Conservation (phyloP, 1,140 invertebrate genomes). For the Myzus persicae region DNA sequence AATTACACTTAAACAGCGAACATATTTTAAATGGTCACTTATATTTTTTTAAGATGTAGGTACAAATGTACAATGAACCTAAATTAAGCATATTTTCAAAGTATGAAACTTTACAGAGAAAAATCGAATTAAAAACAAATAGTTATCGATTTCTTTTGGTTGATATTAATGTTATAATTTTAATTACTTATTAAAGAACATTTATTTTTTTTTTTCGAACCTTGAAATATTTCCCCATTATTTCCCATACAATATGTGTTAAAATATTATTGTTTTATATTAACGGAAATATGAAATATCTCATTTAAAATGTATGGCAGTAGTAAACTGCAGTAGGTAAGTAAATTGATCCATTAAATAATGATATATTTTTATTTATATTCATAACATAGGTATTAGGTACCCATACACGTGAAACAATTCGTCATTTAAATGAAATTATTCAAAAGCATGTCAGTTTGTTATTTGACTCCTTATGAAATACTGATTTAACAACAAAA, state of each 20-base stretch:
- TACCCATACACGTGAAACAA: neutral
- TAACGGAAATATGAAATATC: neutral
- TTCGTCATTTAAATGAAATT: neutral
- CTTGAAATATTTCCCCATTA: too few species aligned
- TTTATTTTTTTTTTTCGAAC: too few species aligned
- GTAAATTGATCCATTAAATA: neutral
- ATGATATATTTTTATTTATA: neutral
- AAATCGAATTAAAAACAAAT: neutral
- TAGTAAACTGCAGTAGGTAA: neutral
- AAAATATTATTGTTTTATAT: neutral
- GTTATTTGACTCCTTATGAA: slow-evolving; percentile 23
- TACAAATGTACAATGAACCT: too few species aligned
- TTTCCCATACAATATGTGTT: neutral
- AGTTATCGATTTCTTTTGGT: neutral
- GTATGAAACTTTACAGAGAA: neutral
- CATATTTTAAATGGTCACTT: neutral
- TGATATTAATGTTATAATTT: too few species aligned
- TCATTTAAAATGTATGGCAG: neutral
- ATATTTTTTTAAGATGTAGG: neutral
- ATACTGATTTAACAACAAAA: neutral
- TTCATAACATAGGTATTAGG: neutral
- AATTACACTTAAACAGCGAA: neutral
- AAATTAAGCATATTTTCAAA: too few species aligned
- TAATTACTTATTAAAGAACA: neutral
- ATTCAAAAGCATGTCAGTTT: slow-evolving; percentile 11